Base-by-base conservation (phyloP, 2,113 vertebrate genomes). In the Tragelaphus strepsiceros region DNA sequence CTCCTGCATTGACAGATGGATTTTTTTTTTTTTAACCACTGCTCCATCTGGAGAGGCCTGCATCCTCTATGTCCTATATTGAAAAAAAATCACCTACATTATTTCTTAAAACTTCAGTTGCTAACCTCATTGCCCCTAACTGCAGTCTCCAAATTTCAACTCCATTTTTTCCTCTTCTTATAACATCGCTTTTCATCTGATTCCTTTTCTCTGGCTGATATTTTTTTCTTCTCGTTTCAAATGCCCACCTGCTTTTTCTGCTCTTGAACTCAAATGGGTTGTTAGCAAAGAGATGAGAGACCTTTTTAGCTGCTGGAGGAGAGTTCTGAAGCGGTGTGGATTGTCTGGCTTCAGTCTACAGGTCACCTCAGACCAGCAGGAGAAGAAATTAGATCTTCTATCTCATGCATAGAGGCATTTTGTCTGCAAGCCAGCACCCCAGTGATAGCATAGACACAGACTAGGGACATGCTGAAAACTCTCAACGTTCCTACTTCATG, bases 221-320 rank as follows among this genome's bases (percentile, higher is more conserved):
- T 97, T 93, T 30, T 91, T 83, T 35, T n/a, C 35, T 74, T 67
- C 84, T 94, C 53, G 82, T 98, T 95, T 96, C 95, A 97, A 94
- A 95, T 94, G 83, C 82, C 83, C 83, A 92, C 94, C 87, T 96
- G 94, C 91, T 96, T 92, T 94, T 93, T 91, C 71, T 82, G 78
- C 80, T 97, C 89, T 97, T 95, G 83, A 98, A 96, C 67, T 98
- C 90, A 84, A 91, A 95, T 62, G 28, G 39, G 0, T 77, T 96
- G 80, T 94, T 89, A 97, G 28, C 86, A 90, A 83, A 97, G 86
- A 97, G 96, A 97, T 62, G 53, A 97, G 94, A 97, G 93, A 95
- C n/a, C 61, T 96, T 67, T 90, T 64, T 88, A 92, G 89, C 96
- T 81, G 87, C 83, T 90, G 86, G 80, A 96, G 53, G 96, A 59